Percentiles rank a stretch among this genome's conserved stretches.
These are phyloP conservation scores for Eclectus roratus DNA, from an alignment of 2,113 vertebrate genomes.

Conservation along the genomic window DNA sequence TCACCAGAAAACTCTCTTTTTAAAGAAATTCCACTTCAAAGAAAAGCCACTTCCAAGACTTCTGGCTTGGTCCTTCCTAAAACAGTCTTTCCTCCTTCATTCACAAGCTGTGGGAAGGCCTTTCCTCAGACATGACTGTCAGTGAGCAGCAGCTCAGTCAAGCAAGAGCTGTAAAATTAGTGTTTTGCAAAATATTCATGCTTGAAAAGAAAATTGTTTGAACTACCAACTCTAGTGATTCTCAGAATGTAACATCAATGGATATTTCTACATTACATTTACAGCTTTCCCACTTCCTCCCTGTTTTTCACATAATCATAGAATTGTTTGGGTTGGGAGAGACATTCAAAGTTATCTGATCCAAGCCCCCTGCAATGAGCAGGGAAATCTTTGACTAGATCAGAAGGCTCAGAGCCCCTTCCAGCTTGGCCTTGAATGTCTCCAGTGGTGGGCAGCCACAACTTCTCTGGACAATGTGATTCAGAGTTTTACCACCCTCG, in stretches of 20 bases:
- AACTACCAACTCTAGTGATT: background rate
- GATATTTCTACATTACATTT: background rate
- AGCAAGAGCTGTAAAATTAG: background rate
- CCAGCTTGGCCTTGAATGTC: background rate
- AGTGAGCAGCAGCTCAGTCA: background rate
- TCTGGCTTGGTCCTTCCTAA: background rate
- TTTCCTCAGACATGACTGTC: background rate
- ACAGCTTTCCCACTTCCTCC: background rate
- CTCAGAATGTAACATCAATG: background rate
- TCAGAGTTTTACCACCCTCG: background rate
- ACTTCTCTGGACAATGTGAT: background rate
- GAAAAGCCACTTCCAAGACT: background rate
- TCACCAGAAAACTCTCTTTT: background rate
- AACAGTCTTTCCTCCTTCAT: background rate
- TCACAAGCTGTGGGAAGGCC: background rate
- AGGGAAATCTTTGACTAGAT: background rate
- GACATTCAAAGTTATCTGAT: background rate
- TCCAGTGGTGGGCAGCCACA: background rate
- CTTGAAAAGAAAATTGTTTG: background rate
- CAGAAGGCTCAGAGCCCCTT: background rate
- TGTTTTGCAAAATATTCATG: background rate
- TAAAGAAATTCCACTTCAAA: background rate
- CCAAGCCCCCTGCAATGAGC: fast-evolving
- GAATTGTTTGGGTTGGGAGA: background rate
- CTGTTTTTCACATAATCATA: background rate